Conservation (phyloP, 2,797 vertebrate genomes). For the Phylloscopus collybita region DNA sequence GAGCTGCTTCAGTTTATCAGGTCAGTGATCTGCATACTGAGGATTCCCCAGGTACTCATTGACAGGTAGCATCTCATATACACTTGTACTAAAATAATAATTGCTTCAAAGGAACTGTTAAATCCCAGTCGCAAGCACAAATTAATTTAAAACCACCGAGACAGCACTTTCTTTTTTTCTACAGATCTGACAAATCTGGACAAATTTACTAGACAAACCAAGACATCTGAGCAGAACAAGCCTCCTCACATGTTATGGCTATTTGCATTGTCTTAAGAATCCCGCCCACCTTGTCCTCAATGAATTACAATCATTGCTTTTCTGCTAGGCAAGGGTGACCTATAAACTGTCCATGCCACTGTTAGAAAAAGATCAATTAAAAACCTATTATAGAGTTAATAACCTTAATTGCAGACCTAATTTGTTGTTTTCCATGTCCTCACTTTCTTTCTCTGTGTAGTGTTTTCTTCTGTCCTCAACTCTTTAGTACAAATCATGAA, state of each 20-base stretch:
- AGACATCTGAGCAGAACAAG: neutral
- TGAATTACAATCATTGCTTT: neutral
- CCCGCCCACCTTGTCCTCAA: neutral
- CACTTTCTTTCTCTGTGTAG: neutral
- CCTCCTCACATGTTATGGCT: neutral
- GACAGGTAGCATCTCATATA: conserved; percentile 64
- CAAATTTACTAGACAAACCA: conserved; percentile 19
- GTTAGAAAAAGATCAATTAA: neutral
- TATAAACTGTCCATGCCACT: neutral
- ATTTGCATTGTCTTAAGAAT: neutral
- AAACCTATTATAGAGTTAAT: neutral
- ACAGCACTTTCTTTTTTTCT: conserved; percentile 12
- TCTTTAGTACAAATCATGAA: neutral
- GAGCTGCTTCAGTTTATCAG: conserved; percentile 67
- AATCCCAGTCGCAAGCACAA: conserved; percentile 48
- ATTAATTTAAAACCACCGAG: conserved; percentile 65
- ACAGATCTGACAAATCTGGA: conserved; percentile 21
- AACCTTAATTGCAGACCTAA: neutral
- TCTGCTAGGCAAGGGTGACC: neutral
- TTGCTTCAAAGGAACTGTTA: conserved; percentile 69
- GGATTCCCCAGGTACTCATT: conserved; percentile 65
- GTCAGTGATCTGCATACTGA: conserved; percentile 67
- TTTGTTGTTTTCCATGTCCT: neutral
- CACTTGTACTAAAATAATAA: conserved; percentile 65
- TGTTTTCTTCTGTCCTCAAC: neutral